Conservation (phyloP, 2,113 vertebrate species). For the Plecturocebus donacophilus region DNA sequence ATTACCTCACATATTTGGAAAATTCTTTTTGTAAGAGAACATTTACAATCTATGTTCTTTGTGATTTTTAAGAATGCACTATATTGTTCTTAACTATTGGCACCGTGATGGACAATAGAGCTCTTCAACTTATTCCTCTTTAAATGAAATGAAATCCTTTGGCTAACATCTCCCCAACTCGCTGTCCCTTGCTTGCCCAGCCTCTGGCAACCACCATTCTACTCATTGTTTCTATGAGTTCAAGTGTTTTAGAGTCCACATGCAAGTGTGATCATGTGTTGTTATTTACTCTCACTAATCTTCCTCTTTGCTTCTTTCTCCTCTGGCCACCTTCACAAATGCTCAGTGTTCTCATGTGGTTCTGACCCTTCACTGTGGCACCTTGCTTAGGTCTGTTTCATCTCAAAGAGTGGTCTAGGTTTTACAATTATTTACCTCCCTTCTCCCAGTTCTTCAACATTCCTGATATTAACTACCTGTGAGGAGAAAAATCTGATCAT, state of each 20-base stretch:
- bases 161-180: neutral
- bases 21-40: neutral
- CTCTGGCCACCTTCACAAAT: neutral
- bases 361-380: neutral
- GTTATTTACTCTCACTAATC: neutral
- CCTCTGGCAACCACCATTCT: neutral
- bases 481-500: neutral
- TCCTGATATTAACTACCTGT: neutral
- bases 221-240: neutral
- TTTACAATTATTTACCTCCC: neutral
- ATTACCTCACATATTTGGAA: neutral
- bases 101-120: neutral
- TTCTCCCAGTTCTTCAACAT: neutral
- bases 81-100: neutral
- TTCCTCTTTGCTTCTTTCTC: neutral
- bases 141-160: neutral
- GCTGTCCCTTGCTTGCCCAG: too few relatives aligned
- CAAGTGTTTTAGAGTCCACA: neutral
- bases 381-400: neutral
- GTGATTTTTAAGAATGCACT: neutral
- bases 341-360: neutral
- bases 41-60: neutral
- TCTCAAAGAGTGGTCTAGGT: neutral
- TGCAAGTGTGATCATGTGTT: neutral
- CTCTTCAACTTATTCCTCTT: neutral